These are phyloP conservation scores for Phylloscopus collybita DNA, from an alignment of 2,797 vertebrate genomes.

Conservation along the genomic window DNA sequence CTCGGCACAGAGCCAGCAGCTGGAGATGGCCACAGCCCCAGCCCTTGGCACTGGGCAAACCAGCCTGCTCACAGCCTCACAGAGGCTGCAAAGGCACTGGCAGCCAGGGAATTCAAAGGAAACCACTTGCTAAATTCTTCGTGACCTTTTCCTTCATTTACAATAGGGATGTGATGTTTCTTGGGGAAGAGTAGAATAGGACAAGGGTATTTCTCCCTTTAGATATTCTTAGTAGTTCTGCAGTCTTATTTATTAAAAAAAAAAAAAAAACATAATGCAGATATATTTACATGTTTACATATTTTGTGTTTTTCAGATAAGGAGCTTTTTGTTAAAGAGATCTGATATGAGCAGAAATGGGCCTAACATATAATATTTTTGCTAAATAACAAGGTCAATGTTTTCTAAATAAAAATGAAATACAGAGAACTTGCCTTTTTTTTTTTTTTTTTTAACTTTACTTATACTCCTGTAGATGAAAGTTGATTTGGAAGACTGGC, in stretches of 20 bases:
- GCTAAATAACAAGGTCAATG: not conserved
- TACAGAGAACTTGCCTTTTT: not conserved
- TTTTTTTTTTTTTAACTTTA: not conserved
- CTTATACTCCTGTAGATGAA: not conserved
- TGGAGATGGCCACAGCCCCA: not conserved
- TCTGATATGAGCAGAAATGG: not conserved
- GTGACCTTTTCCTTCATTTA: slow-evolving; percentile 54
- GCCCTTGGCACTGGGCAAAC: not conserved
- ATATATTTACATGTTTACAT: not conserved
- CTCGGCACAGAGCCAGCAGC: not conserved
- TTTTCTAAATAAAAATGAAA: not conserved
- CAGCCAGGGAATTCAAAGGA: slow-evolving; percentile 1
- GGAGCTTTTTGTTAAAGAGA: not conserved
- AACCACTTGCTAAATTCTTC: slow-evolving; percentile 19
- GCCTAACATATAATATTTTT: not conserved
- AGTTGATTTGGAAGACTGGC: not conserved
- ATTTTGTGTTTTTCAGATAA: not conserved
- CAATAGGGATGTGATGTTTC: not conserved
- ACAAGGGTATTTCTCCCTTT: not conserved
- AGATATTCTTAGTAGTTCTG: not conserved
- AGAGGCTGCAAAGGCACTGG: not conserved
- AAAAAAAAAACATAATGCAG: not conserved
- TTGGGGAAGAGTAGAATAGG: not conserved
- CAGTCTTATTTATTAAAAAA: not conserved
- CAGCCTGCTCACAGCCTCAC: not conserved